These are phyloP conservation scores for Heliothis peltigera DNA, from an alignment of 2,888 invertebrate genomes.

Conservation along the genomic window DNA sequence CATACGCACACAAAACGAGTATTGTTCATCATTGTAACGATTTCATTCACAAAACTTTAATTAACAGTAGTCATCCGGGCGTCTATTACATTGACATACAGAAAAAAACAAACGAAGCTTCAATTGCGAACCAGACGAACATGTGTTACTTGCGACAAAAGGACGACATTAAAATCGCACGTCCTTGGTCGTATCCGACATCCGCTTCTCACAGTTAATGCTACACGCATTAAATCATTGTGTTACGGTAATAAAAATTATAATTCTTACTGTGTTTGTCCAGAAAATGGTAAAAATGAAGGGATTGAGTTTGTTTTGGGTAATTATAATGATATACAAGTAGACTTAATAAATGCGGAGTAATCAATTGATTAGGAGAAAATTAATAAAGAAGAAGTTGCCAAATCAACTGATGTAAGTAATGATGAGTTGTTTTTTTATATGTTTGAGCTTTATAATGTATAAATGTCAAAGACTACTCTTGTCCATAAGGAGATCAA, in stretches of 20 bases:
- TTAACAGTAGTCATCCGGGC: constrained; percentile 26
- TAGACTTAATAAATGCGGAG: not conserved
- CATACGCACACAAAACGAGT: not conserved
- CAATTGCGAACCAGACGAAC: constrained; percentile 62
- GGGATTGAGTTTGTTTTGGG: not conserved
- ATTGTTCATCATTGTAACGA: constrained; percentile 1
- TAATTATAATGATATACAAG: not conserved
- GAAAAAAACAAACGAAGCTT: constrained; percentile 44
- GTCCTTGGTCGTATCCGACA: constrained; percentile 87
- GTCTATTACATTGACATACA: constrained; percentile 55
- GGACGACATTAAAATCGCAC: constrained; percentile 78
- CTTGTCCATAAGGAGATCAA: too few relatives aligned
- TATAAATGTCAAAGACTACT: too few relatives aligned
- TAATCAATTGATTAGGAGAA: not conserved
- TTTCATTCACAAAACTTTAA: constrained; percentile 29
- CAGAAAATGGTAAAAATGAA: not conserved
- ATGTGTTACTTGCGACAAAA: constrained; percentile 76
- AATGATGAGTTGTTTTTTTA: too few relatives aligned
- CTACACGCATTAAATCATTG: constrained; percentile 69
- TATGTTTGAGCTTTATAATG: too few relatives aligned
- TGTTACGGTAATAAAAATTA: constrained; percentile 59
- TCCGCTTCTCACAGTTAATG: constrained; percentile 85
- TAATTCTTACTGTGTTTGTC: constrained; percentile 17
- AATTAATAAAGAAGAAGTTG: too few relatives aligned
- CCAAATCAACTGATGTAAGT: too few relatives aligned